Percentiles rank a stretch among this genome's conserved stretches.
Conservation (phyloP, 2,113 vertebrate species). For the Shinisaurus crocodilurus region DNA sequence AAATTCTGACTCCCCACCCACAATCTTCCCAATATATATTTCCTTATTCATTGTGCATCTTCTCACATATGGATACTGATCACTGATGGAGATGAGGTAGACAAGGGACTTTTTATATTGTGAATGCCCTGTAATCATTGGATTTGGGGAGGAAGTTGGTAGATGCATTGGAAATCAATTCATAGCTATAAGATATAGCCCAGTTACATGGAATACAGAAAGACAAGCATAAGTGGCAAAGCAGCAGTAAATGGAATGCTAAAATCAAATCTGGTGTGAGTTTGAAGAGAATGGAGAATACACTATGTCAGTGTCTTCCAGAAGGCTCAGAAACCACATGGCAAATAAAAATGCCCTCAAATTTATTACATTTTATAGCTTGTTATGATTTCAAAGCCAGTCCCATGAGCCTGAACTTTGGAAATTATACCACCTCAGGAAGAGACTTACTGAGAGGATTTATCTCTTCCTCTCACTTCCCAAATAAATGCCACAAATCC, state of each 20-base stretch:
- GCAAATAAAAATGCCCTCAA: neutral
- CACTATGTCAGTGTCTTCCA: neutral
- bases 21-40: neutral
- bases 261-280: neutral
- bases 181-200: neutral
- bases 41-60: neutral
- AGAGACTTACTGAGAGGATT: neutral
- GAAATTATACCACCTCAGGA: neutral
- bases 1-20: neutral
- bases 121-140: neutral
- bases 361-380: neutral
- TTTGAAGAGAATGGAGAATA: neutral
- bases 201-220: neutral
- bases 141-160: neutral
- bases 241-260: neutral
- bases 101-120: neutral
- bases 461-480: neutral
- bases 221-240: neutral
- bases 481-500: neutral
- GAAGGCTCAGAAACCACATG: neutral
- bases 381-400: conserved; percentile 1
- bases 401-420: neutral
- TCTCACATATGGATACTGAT: neutral
- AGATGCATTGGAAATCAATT: neutral
- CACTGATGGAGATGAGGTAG: neutral